These are phyloP conservation scores for Drosophila heteroneura DNA, from an alignment of 2,888 invertebrate species.

Conservation along the genomic window DNA sequence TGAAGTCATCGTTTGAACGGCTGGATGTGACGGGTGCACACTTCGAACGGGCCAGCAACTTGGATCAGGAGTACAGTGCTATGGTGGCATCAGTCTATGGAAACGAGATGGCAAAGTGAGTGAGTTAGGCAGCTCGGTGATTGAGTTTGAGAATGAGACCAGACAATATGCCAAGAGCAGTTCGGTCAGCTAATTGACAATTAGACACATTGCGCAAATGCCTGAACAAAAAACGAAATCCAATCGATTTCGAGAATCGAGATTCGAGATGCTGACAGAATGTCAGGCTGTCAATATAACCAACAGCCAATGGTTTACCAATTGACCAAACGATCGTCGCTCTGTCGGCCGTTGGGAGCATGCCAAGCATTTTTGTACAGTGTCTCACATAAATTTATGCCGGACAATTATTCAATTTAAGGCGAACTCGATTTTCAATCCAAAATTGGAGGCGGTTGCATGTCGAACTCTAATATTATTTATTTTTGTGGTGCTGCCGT, in stretches of 20 bases:
- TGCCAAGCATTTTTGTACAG: conserved; percentile 62
- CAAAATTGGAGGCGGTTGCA: conserved; percentile 50
- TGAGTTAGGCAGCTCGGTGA: conserved; percentile 39
- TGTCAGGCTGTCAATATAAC: conserved; percentile 66
- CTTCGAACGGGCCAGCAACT: conserved; percentile 55
- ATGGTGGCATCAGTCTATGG: conserved; percentile 82
- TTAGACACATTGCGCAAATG: conserved; percentile 72
- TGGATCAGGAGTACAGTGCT: conserved; percentile 83
- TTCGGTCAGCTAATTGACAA: conserved; percentile 71
- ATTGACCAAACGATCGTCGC: background rate
- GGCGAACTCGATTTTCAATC: conserved; percentile 47
- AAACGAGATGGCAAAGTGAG: conserved; percentile 82
- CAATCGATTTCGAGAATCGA: conserved; percentile 13
- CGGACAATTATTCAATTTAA: conserved; percentile 79
- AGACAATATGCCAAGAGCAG: conserved; percentile 38
- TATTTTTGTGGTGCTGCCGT: conserved; percentile 22
- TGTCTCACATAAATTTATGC: conserved; percentile 80
- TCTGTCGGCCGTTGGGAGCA: conserved; percentile 26
- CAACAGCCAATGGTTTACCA: conserved; percentile 4
- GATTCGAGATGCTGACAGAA: conserved; percentile 53
- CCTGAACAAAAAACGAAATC: conserved; percentile 20
- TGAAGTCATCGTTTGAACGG: conserved; percentile 79
- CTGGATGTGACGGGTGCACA: conserved; percentile 65
- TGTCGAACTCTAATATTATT: conserved; percentile 39
- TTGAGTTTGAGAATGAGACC: conserved; percentile 23